These are phyloP conservation scores for Rhinichthys osculus DNA, from an alignment of 2,797 vertebrate species.

Conservation along the genomic window DNA sequence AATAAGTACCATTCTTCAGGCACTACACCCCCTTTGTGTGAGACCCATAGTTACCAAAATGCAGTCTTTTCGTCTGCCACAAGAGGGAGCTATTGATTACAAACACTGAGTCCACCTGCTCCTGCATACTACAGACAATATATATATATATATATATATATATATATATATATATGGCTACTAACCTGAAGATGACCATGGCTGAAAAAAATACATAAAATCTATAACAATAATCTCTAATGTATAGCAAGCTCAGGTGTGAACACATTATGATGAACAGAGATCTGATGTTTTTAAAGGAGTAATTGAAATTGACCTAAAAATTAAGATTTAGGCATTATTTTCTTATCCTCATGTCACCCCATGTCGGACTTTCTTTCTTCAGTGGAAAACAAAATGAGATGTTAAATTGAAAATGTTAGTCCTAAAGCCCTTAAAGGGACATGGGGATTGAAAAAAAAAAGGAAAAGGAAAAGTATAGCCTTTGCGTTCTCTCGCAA, in stretches of 20 bases:
- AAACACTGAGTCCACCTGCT: background rate
- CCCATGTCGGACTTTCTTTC: background rate
- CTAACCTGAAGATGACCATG: background rate
- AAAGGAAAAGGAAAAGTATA: background rate
- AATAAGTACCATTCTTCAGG: background rate
- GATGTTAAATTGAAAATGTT: background rate
- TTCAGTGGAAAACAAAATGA: background rate
- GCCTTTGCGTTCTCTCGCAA: no score
- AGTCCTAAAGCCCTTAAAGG: background rate
- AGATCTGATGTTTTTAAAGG: background rate
- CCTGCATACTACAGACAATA: background rate
- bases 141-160: no score
- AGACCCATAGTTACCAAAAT: background rate
- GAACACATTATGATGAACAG: background rate
- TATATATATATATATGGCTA: no score
- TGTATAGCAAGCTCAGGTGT: background rate
- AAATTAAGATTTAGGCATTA: background rate
- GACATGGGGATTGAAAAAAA: background rate
- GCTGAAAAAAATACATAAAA: background rate
- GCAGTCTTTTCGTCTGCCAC: background rate
- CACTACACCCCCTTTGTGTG: background rate
- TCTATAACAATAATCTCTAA: background rate
- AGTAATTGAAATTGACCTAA: background rate
- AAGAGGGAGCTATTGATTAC: constrained; percentile 20
- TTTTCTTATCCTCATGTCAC: background rate